Base-by-base conservation (phyloP, 2,113 vertebrate species). In the Riparia riparia region DNA sequence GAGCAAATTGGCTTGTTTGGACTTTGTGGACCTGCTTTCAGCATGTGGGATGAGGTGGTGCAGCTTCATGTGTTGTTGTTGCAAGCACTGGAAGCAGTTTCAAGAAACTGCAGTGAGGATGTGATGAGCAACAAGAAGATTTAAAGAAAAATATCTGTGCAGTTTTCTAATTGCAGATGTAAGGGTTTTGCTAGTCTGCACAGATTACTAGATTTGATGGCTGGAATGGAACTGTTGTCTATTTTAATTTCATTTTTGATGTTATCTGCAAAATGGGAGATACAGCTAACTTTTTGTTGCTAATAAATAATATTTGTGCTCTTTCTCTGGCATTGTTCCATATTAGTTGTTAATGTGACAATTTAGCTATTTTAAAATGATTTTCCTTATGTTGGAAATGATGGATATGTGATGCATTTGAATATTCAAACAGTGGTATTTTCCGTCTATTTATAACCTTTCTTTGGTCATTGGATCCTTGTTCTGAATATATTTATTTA, bases 401-500 rank as follows among this genome's bases (percentile, higher is more conserved):
- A 70, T 96, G 81, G 44, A 21, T 68, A 49, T 37, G 26, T 49
- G 51, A 44, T 57, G 72, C 25, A 60, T 73, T 69, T 83, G 47
- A 37, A 66, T 94, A 82, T 82, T 90, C 47, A 80, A 88, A 58
- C 3, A 51, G 21, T 66, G 50, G 41, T 89, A 76, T 74, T 88
- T 86, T 66, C 61, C 37, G 89, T 64, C 73, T 92, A 80, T 91
- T 86, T 37, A 44, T 94, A 96, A 96, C 85, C 88, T 96, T 91
- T 95, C 69, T 95, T 97, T 96, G 83, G 86, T 93, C 95, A 97
- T 60, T 94, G 73, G 64, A 72, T 91, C 86, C 69, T 96, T 97
- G 41, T 65, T 96, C 31, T 95, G 57, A 68, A 95, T 93, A 94
- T 96, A 97, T 96, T 91, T 97, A 97, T 97, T 98, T 97, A 96